Percentiles rank a stretch among this genome's conserved stretches.
Conservation (phyloP, 2,888 invertebrate genomes). For the Netelia virgata region DNA sequence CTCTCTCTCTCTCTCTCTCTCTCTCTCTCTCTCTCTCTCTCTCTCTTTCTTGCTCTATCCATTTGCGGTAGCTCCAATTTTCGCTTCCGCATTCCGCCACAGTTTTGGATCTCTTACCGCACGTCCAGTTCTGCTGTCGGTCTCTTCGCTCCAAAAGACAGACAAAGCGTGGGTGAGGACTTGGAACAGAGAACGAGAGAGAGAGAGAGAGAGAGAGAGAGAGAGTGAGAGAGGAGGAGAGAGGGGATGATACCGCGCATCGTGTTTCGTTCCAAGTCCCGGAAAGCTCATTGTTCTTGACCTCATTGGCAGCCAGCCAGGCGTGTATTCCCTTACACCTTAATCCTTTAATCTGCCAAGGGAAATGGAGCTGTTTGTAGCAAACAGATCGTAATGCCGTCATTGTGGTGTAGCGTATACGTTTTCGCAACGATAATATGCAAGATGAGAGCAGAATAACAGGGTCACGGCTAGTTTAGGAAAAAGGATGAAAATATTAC, state of each 20-base stretch:
- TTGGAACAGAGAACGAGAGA: constrained; percentile 23
- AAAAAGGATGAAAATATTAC: constrained; percentile 39
- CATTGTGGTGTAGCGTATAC: constrained; percentile 70
- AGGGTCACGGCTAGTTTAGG: constrained; percentile 25
- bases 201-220: constrained; percentile 33
- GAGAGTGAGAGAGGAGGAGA: constrained; percentile 37
- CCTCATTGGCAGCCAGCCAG: constrained; percentile 79
- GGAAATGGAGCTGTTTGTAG: constrained; percentile 83
- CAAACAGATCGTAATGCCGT: constrained; percentile 78
- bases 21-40: neutral
- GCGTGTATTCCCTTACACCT: constrained; percentile 80
- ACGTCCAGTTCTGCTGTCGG: constrained; percentile 23
- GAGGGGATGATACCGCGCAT: neutral
- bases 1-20: neutral
- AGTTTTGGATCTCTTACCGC: constrained; percentile 30
- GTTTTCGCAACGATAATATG: constrained; percentile 72
- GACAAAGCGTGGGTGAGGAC: constrained; percentile 35
- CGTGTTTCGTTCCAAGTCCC: constrained; percentile 53
- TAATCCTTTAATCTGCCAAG: constrained; percentile 82
- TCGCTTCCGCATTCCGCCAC: constrained; percentile 26
- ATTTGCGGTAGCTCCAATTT: constrained; percentile 11
- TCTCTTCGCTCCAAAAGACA: constrained; percentile 51
- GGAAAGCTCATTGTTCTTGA: constrained; percentile 79
- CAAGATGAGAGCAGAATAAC: constrained; percentile 60
- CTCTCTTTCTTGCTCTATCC: constrained; percentile 6